Conservation (phyloP, 2,113 vertebrate genomes). For the Hyla sarda region DNA sequence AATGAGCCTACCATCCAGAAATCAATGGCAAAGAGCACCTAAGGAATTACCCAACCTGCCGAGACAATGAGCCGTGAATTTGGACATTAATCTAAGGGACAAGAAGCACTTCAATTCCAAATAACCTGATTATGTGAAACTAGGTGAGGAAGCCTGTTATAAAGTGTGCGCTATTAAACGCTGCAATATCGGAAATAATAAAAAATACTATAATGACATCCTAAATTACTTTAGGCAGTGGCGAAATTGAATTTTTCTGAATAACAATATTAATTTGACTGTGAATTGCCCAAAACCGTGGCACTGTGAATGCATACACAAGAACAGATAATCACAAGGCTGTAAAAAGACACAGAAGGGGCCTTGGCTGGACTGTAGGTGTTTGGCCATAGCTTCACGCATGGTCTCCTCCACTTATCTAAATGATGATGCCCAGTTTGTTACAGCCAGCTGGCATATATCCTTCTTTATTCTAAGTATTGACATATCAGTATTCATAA, state of each 20-base stretch:
- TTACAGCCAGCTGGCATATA: slow-evolving; percentile 1
- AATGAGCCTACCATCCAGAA: slow-evolving; percentile 13
- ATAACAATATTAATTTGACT: slow-evolving; percentile 33
- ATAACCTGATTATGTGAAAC: slow-evolving; percentile 10
- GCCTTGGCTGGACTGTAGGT: not conserved
- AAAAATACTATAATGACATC: slow-evolving; percentile 33
- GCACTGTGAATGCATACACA: not conserved
- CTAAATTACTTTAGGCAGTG: slow-evolving; percentile 31
- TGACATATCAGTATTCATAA: not conserved
- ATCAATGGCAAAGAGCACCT: slow-evolving; percentile 28
- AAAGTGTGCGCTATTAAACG: slow-evolving; percentile 16
- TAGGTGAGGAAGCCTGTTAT: not conserved
- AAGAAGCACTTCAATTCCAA: slow-evolving; percentile 7
- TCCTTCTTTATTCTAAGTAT: not conserved
- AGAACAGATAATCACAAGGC: not conserved
- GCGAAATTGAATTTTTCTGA: slow-evolving; percentile 1
- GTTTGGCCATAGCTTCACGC: slow-evolving; percentile 7
- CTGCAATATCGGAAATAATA: slow-evolving; percentile 1
- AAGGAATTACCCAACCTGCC: not conserved
- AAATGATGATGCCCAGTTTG: not conserved
- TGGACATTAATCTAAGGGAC: slow-evolving; percentile 31
- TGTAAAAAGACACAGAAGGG: not conserved
- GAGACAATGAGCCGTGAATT: slow-evolving; percentile 28
- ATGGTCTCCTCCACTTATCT: slow-evolving; percentile 1
- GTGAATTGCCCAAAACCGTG: slow-evolving; percentile 8